Evolutionary conservation across 2,797 vertebrate genomes (phyloP).

Genomic region (Syngnathus rostellatus): DNA sequence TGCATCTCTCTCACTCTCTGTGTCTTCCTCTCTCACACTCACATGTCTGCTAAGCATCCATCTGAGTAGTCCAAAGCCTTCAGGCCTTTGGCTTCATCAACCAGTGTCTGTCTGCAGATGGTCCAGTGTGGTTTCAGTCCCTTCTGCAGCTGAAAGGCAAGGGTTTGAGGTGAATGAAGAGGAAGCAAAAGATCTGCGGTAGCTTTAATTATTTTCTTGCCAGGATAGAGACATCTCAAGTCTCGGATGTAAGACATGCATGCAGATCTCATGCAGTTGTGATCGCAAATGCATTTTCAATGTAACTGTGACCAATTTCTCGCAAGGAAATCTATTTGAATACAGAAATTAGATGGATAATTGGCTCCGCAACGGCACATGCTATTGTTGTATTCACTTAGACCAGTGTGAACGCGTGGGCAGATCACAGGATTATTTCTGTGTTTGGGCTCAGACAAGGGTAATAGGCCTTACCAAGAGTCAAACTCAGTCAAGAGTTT

Average conservation of each 20-base stretch:
- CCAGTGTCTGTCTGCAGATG: constrained; percentile 63
- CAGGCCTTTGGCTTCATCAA: constrained; percentile 41
- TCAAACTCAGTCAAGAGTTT: neutral
- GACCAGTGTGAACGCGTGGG: neutral
- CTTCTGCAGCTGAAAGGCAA: constrained; percentile 41
- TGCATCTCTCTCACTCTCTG: constrained; percentile 12
- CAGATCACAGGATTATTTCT: neutral
- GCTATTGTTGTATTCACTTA: neutral
- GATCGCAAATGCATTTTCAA: neutral
- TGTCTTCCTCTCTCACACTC: constrained; percentile 11
- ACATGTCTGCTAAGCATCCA: constrained; percentile 26
- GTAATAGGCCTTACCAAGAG: neutral
- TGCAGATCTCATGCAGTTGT: neutral
- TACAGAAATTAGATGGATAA: neutral
- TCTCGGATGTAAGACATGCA: neutral
- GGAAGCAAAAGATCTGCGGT: neutral
- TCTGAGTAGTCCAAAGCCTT: constrained; percentile 36
- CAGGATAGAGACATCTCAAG: constrained; percentile 44
- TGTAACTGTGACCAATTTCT: neutral
- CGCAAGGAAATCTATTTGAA: neutral
- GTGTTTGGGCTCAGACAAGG: neutral
- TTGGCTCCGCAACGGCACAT: neutral
- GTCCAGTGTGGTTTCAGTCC: constrained; percentile 52
- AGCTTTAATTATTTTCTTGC: constrained; percentile 11
- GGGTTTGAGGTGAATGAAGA: neutral